Evolutionary conservation across 2,113 vertebrate species (phyloP), one percentile per base, ranked within the genome.

Genomic region (Coreoperca whiteheadi): DNA sequence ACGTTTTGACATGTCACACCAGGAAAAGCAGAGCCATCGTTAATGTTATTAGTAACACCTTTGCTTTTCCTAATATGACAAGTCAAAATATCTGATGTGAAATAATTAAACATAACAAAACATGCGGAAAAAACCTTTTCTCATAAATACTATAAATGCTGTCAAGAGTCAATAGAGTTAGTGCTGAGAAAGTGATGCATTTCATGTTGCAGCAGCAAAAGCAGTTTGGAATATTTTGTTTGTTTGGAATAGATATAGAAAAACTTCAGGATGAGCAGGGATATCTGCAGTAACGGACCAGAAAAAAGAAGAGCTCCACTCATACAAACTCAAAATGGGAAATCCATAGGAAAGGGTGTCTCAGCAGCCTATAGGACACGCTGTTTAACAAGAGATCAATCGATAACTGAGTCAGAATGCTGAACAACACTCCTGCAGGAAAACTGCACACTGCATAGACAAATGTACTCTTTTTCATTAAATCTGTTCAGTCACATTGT

Each of bases 281-380:
- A n/a, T 21, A 39, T 34, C 30, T 60, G 56, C 63, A 48, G 8
- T 50, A 28, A 48, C 20, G 16, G 43, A 37, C 6, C 23, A 18
- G 15, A 16, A 54, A 60, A 28, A 50, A 73, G 9, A 48, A 73
- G 4, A 23, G 16, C 61, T 63, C n/a, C 14, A 53, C 43, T 18
- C n/a, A 37, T 16, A 50, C 9, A 65, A 60, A 74, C 10, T 61
- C 32, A 66, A 76, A 77, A 73, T 65, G 15, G 50, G 8, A 65
- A 84, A 84, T 84, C 53, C 16, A 84, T 69, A 69, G 20, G 65
- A 60, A 68, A 48, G 9, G 6, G 37, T 67, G 34, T 66, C 32
- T 77, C 16, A 57, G 60, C n/a, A n/a, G n/a, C n/a, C n/a, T 4
- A 46, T 8, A 60, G n/a, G 46, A n/a, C 53, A 25, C 4, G 11